A percentile compares a stretch with the other conserved stretches of the same genome.
phyloP scores from a whole-genome alignment of 2,797 vertebrate genomes.

The Mus spretus region DNA sequence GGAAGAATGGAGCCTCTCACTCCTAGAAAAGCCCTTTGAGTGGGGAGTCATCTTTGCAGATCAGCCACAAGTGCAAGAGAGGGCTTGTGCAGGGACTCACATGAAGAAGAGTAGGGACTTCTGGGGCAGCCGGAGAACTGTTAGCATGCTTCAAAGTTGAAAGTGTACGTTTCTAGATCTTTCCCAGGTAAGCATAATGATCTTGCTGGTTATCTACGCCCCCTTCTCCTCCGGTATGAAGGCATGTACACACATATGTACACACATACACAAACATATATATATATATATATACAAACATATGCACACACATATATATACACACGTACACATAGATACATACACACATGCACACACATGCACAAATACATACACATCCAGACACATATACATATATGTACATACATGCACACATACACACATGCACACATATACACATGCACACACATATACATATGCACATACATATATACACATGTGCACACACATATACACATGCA shows the following conservation, averaged over 20 bases:
- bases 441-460: accelerated
- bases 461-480: background rate
- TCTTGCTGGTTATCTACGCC: background rate
- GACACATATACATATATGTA: too few species aligned
- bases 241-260: background rate
- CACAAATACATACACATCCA: background rate
- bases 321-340: background rate
- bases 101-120: accelerated
- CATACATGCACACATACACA: background rate
- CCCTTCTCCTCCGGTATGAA: background rate
- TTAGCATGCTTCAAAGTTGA: background rate
- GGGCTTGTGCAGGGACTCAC: background rate
- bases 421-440: background rate
- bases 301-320: background rate
- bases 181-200: background rate
- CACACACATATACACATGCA: too few species aligned
- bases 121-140: background rate
- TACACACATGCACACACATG: background rate
- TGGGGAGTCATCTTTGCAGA: background rate
- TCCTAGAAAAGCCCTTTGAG: background rate
- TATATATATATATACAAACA: background rate
- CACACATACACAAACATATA: background rate
- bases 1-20: background rate
- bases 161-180: background rate
- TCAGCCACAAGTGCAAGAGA: background rate